Evolutionary conservation across 2,797 vertebrate genomes (phyloP).

Genomic region (Craterocephalus amniculus): DNA sequence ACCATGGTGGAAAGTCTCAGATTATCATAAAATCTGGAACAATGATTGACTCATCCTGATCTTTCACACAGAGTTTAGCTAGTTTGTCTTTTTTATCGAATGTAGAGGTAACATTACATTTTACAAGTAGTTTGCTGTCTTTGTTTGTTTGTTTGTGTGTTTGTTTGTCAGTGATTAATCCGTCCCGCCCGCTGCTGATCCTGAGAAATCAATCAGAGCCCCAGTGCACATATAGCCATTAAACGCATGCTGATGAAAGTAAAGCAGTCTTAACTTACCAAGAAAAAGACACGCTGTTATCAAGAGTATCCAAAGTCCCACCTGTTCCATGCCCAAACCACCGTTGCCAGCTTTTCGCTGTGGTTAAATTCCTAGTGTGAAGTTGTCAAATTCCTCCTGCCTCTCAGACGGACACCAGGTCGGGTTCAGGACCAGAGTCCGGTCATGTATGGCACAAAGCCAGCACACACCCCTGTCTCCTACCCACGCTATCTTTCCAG

Average conservation of each 20-base stretch:
- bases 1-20: too few species aligned
- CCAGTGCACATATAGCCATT: neutral
- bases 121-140: too few species aligned
- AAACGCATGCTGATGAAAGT: neutral
- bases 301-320: constrained; percentile 72
- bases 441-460: constrained; percentile 19
- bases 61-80: neutral
- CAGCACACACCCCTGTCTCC: constrained; percentile 15
- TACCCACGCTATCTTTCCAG: too few species aligned
- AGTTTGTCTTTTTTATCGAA: neutral
- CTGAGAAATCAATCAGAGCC: too few species aligned
- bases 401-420: too few species aligned
- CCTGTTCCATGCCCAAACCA: constrained; percentile 69
- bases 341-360: constrained; percentile 65
- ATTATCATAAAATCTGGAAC: neutral
- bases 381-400: constrained; percentile 35
- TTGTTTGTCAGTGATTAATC: neutral
- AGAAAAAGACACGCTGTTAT: constrained; percentile 67
- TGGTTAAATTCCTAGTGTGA: constrained; percentile 50
- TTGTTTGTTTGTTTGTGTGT: neutral
- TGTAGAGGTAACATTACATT: neutral
- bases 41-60: neutral
- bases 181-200: neutral
- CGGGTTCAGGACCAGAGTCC: constrained; percentile 31
- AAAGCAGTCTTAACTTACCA: constrained; percentile 55